These are phyloP conservation scores for Euschistus heros DNA, from an alignment of 1,140 invertebrate genomes.

Conservation along the genomic window DNA sequence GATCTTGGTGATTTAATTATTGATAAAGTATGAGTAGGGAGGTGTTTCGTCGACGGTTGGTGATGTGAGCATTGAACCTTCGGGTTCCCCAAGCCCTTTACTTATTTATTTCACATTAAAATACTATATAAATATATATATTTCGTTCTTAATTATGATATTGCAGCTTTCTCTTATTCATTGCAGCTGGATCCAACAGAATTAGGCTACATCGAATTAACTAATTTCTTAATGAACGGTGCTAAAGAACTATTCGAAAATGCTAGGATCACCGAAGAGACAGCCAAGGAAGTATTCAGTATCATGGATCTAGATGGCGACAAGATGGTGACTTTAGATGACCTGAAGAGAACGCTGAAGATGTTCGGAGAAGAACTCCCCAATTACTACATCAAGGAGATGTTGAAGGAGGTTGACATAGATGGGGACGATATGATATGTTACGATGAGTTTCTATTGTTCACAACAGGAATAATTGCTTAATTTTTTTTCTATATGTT, in stretches of 20 bases:
- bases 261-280: neutral
- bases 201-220: neutral
- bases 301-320: neutral
- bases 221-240: neutral
- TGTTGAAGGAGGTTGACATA: neutral
- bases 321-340: neutral
- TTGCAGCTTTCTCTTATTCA: no score
- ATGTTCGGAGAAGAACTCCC: neutral
- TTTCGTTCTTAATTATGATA: no score
- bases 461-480: neutral
- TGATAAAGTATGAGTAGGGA: no score
- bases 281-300: neutral
- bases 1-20: no score
- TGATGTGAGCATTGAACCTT: no score
- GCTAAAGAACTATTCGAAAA: neutral
- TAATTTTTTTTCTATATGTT: neutral
- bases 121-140: no score
- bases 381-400: neutral
- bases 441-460: neutral
- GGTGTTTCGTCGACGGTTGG: no score
- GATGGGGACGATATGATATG: neutral
- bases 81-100: no score
- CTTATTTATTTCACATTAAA: no score
- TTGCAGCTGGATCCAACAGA: neutral
- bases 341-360: neutral